Conservation (phyloP, 35 echinoderm and acorn worm species). For the Heliocidaris erythrogramma region DNA sequence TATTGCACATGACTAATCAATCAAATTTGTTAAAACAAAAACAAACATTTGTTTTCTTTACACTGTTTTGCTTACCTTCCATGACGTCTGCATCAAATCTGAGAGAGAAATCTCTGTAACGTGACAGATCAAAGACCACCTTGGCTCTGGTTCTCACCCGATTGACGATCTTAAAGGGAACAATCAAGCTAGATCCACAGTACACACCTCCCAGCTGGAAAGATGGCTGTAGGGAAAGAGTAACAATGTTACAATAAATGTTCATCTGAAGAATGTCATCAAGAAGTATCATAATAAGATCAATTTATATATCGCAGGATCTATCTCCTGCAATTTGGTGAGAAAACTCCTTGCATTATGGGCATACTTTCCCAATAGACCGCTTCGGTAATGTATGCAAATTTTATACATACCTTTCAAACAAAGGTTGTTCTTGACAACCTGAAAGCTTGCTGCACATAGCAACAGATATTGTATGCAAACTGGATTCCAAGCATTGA, state of each 20-base stretch:
- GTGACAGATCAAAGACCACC: constrained; percentile 91
- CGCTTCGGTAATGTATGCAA: too few species aligned
- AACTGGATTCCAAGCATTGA: too few species aligned
- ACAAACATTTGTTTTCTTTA: too few species aligned
- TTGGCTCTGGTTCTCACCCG: constrained; percentile 88
- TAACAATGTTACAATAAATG: neutral
- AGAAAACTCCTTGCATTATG: neutral
- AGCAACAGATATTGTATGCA: too few species aligned
- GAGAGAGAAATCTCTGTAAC: constrained; percentile 82
- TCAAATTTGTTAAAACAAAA: too few species aligned
- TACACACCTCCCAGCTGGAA: constrained; percentile 96
- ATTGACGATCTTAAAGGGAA: constrained; percentile 93
- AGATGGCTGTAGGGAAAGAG: constrained; percentile 64
- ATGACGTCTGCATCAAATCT: constrained; percentile 98
- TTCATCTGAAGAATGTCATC: neutral
- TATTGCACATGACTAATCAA: too few species aligned
- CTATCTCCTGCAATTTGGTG: neutral
- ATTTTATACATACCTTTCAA: too few species aligned
- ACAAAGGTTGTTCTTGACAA: too few species aligned
- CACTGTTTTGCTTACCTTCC: constrained; percentile 84
- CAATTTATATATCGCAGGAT: too few species aligned
- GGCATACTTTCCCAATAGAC: too few species aligned
- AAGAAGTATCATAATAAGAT: neutral
- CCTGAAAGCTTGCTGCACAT: too few species aligned
- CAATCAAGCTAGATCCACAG: constrained; percentile 75